A percentile compares a stretch with the other conserved stretches of the same genome.
Conservation (phyloP, 2,888 invertebrate species). For the Andrena bicolor region DNA sequence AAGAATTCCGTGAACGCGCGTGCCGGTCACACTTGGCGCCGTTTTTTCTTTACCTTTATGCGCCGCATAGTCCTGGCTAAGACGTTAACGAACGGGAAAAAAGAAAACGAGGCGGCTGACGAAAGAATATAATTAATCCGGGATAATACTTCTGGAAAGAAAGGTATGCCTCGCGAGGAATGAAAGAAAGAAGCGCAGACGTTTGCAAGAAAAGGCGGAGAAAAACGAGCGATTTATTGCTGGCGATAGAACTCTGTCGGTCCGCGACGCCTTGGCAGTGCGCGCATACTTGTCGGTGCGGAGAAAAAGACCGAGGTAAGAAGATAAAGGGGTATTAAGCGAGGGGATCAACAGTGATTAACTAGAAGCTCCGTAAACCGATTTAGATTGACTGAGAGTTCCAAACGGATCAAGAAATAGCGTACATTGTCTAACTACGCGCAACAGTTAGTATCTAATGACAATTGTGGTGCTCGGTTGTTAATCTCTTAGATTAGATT, state of each 20-base stretch:
- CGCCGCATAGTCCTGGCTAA: constrained; percentile 12
- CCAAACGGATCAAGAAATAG: background rate
- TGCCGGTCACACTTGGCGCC: background rate
- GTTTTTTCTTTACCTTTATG: background rate
- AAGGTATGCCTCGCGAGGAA: constrained; percentile 12
- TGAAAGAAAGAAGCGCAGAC: constrained; percentile 20
- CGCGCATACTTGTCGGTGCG: background rate
- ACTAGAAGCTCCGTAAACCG: background rate
- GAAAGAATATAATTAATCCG: constrained; percentile 26
- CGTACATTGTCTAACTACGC: background rate
- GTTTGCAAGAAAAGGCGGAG: background rate
- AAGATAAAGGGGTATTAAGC: no score
- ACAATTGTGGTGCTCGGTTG: background rate
- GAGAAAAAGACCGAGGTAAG: background rate
- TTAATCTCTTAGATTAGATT: constrained; percentile 17
- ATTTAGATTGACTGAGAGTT: background rate
- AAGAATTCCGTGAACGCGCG: constrained; percentile 11
- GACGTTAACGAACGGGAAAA: background rate
- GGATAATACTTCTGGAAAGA: constrained; percentile 26
- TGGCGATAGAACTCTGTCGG: background rate
- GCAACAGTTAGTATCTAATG: background rate
- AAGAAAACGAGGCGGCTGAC: constrained; percentile 13
- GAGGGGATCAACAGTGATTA: background rate
- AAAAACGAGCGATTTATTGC: constrained; percentile 34
- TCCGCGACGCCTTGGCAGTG: constrained; percentile 9